Evolutionary conservation across 2,797 vertebrate species (phyloP).

Genomic region (Gambusia yucatana): DNA sequence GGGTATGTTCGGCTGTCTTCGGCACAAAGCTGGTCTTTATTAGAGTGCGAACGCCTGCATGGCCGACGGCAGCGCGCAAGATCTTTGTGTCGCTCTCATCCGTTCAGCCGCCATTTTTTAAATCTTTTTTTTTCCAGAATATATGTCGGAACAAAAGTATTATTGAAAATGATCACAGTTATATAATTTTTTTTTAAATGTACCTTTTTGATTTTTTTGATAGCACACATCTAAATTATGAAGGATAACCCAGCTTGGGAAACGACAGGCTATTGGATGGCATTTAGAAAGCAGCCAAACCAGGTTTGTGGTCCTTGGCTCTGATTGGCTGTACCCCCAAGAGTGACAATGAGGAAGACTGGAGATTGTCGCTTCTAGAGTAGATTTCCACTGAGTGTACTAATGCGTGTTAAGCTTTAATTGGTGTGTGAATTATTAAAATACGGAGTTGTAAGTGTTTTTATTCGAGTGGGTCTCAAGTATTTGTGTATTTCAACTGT

Average conservation of each 20-base stretch:
- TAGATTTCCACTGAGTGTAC: not conserved
- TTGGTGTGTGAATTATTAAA: no score
- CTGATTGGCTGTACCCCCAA: no score
- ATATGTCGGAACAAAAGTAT: conserved; percentile 9
- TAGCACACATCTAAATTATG: no score
- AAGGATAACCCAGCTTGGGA: no score
- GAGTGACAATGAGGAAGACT: not conserved
- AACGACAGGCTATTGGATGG: no score
- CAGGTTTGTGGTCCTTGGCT: no score
- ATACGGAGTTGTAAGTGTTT: no score
- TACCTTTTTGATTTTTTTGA: no score
- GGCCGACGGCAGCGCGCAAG: conserved; percentile 33
- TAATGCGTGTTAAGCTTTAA: not conserved
- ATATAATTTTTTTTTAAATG: no score
- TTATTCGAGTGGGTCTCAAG: no score
- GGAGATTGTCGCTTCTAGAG: not conserved
- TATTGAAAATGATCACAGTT: not conserved
- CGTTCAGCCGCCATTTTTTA: not conserved
- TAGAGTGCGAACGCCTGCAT: conserved; percentile 39
- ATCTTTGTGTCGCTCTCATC: conserved; percentile 51
- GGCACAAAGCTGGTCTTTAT: conserved; percentile 57
- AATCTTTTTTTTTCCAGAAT: not conserved
- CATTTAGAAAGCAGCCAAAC: no score
- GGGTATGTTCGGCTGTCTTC: conserved; percentile 29
- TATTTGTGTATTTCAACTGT: not conserved